These are phyloP conservation scores for Mechanitis mazaeus DNA, from an alignment of 2,888 invertebrate genomes.

Conservation along the genomic window DNA sequence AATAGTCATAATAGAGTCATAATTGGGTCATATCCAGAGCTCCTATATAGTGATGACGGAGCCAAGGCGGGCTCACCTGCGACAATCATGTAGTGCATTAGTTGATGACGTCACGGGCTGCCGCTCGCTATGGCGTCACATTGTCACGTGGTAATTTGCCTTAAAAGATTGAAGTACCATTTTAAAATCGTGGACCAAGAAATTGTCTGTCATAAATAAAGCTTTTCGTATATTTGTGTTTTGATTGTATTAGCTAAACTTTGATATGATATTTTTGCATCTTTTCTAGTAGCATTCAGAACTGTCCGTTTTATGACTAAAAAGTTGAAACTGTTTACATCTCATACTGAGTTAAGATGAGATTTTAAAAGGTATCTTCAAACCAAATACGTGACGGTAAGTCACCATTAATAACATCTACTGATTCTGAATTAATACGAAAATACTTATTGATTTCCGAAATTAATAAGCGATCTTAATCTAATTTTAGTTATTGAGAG, in stretches of 20 bases:
- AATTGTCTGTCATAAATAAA: slow-evolving; percentile 27
- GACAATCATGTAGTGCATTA: slow-evolving; percentile 61
- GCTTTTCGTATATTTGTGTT: neutral
- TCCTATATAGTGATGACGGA: neutral
- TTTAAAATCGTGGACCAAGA: slow-evolving; percentile 46
- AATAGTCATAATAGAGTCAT: no score
- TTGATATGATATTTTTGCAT: neutral
- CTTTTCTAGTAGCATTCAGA: no score
- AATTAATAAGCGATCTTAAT: no score
- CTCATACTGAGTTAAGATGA: no score
- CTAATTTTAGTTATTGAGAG: no score
- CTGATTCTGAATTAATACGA: no score
- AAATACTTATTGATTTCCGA: no score
- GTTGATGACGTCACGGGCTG: slow-evolving; percentile 67
- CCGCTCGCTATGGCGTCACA: slow-evolving; percentile 38
- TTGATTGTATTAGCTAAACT: neutral
- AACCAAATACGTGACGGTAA: no score
- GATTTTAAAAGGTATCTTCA: no score
- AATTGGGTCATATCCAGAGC: neutral
- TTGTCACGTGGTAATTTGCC: slow-evolving; percentile 51
- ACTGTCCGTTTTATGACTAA: no score
- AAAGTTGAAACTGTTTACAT: no score
- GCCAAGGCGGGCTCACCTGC: slow-evolving; percentile 40
- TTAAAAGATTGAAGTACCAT: slow-evolving; percentile 60
- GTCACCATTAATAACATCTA: no score